Percentiles rank a stretch among this genome's conserved stretches.
Evolutionary conservation across 2,888 invertebrate species (phyloP).

Genomic region (Phortica magna): DNA sequence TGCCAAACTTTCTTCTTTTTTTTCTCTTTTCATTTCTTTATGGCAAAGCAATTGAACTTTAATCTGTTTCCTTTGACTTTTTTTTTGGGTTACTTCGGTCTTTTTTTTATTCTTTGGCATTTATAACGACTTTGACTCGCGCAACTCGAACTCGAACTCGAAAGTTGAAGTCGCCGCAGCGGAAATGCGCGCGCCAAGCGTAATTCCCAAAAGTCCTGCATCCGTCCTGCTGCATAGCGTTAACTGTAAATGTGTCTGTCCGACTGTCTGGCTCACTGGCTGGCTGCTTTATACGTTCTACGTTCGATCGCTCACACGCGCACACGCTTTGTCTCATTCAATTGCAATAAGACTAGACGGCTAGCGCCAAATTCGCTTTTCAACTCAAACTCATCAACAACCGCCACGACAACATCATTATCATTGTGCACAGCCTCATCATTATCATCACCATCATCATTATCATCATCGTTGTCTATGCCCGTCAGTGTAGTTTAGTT

Average conservation of each 20-base stretch:
- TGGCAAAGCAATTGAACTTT: constrained; percentile 65
- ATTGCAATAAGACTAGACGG: constrained; percentile 31
- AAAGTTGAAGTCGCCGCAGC: not conserved
- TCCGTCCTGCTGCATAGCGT: too few relatives aligned
- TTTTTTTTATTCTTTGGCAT: constrained; percentile 66
- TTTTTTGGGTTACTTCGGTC: constrained; percentile 62
- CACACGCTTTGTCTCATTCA: constrained; percentile 65
- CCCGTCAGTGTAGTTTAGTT: constrained; percentile 22
- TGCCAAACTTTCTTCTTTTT: not conserved
- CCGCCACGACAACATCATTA: not conserved
- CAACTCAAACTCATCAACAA: too few relatives aligned
- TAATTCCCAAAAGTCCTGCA: constrained; percentile 7
- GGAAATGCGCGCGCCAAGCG: constrained; percentile 27
- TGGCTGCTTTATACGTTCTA: not conserved
- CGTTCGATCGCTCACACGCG: not conserved
- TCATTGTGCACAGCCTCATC: too few relatives aligned
- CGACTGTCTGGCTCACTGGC: constrained; percentile 9
- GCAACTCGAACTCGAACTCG: not conserved
- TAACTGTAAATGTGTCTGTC: too few relatives aligned
- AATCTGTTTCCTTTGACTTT: constrained; percentile 64
- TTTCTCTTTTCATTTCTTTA: not conserved
- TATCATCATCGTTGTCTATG: not conserved
- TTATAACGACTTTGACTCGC: not conserved
- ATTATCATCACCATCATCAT: not conserved
- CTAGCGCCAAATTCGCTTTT: too few relatives aligned